phyloP scores from a whole-genome alignment of 2,113 vertebrate species.

The Pelecanoides urinatrix region DNA sequence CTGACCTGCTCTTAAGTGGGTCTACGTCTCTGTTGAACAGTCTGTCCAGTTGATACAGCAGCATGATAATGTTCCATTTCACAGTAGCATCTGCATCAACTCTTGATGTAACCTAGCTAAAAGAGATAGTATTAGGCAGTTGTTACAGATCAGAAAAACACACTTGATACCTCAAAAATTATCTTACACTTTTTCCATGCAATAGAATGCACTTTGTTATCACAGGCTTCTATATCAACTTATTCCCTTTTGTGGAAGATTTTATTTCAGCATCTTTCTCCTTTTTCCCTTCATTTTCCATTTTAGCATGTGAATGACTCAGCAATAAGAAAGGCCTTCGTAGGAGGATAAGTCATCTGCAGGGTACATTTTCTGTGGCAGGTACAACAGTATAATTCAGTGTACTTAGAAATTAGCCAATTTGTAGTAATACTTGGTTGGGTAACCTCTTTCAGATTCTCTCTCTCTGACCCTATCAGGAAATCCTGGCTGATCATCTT shows the following conservation, averaged over 20 bases:
- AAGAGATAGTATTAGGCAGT: not conserved
- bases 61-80: not conserved
- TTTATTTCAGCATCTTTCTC: not conserved
- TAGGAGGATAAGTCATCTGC: not conserved
- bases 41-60: not conserved
- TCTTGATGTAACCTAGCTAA: not conserved
- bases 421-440: not conserved
- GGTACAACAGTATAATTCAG: not conserved
- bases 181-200: not conserved
- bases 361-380: not conserved
- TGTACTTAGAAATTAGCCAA: not conserved
- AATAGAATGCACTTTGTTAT: not conserved
- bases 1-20: not conserved
- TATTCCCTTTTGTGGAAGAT: not conserved
- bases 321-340: not conserved
- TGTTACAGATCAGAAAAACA: not conserved
- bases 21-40: not conserved
- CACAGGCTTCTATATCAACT: accelerated
- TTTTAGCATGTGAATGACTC: not conserved
- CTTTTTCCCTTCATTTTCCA: not conserved
- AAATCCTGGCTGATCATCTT: not conserved
- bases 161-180: not conserved
- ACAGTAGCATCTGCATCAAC: not conserved
- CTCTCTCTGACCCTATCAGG: not conserved
- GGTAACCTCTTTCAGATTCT: not conserved